Percentiles rank a stretch among this genome's conserved stretches.
Evolutionary conservation across 2,113 vertebrate genomes (phyloP).

Genomic region (Solea solea): DNA sequence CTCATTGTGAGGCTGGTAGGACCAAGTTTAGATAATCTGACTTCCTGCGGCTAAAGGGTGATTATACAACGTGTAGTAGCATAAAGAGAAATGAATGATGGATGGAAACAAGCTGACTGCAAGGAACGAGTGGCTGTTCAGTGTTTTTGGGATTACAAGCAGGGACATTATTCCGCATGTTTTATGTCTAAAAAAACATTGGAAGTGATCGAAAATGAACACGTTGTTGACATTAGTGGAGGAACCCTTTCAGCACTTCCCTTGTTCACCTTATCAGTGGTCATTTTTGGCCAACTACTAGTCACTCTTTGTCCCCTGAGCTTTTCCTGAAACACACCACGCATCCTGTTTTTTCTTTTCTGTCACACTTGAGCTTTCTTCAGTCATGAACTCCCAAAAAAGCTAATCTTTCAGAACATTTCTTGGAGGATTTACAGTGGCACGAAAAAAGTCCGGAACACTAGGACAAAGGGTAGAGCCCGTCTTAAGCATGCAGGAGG

Average conservation of each 20-base stretch:
- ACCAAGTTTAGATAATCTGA: not conserved
- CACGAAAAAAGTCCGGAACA: too few relatives aligned
- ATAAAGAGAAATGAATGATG: not conserved
- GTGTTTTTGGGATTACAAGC: slow-evolving; percentile 16
- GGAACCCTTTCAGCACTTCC: slow-evolving; percentile 4
- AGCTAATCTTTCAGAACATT: too few relatives aligned
- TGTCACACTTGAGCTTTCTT: not conserved
- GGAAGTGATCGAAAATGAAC: not conserved
- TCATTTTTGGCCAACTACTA: not conserved
- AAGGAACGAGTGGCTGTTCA: slow-evolving; percentile 7
- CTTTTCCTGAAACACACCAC: slow-evolving; percentile 32
- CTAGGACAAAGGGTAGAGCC: too few relatives aligned
- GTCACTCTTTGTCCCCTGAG: slow-evolving; percentile 28
- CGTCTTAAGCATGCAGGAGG: too few relatives aligned
- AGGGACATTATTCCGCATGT: not conserved
- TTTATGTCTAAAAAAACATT: not conserved
- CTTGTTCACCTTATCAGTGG: slow-evolving; percentile 24
- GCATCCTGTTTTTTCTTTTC: slow-evolving; percentile 60
- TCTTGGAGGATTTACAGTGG: too few relatives aligned
- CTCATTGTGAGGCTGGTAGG: not conserved
- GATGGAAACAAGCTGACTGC: slow-evolving; percentile 21
- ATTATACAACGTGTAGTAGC: not conserved
- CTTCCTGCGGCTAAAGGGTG: not conserved
- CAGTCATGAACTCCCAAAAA: too few relatives aligned
- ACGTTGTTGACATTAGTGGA: not conserved